Percentiles rank a stretch among this genome's conserved stretches.
Evolutionary conservation across 2,113 vertebrate genomes (phyloP).

Genomic region (Fukomys damarensis): DNA sequence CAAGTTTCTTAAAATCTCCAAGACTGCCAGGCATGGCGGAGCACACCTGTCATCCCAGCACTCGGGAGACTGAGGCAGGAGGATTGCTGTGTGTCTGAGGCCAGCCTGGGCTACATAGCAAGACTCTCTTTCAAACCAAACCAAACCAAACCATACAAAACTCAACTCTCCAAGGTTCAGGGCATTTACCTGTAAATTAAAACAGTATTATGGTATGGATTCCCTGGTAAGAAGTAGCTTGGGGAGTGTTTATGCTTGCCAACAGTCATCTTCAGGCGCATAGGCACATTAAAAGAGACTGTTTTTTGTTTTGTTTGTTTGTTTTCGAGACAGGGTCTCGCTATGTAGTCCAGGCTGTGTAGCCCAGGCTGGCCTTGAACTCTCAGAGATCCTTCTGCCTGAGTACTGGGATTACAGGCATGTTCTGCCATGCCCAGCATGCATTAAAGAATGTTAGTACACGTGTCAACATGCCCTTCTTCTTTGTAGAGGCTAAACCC

Average conservation of each 20-base stretch:
- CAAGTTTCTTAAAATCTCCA: slow-evolving; percentile 29
- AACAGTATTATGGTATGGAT: neutral
- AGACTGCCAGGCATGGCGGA: too few relatives aligned
- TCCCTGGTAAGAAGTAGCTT: neutral
- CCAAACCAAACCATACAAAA: too few relatives aligned
- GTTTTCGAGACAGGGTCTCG: neutral
- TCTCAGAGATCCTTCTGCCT: neutral
- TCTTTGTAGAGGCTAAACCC: neutral
- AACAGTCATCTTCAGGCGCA: too few relatives aligned
- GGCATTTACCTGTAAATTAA: neutral
- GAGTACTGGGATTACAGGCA: neutral
- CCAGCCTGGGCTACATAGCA: too few relatives aligned
- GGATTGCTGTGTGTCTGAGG: too few relatives aligned
- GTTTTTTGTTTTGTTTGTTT: too few relatives aligned
- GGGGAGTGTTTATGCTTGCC: neutral
- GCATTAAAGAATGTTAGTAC: neutral
- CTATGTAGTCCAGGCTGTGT: neutral
- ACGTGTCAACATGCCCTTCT: neutral
- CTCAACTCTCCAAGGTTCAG: neutral
- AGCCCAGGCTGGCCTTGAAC: neutral
- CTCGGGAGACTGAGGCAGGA: too few relatives aligned
- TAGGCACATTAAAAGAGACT: neutral
- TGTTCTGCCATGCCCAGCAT: neutral
- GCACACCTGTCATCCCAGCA: too few relatives aligned
- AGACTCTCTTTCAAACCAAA: too few relatives aligned